These are phyloP conservation scores for Rhagonycha fulva DNA, from an alignment of 2,888 invertebrate species.

Conservation along the genomic window DNA sequence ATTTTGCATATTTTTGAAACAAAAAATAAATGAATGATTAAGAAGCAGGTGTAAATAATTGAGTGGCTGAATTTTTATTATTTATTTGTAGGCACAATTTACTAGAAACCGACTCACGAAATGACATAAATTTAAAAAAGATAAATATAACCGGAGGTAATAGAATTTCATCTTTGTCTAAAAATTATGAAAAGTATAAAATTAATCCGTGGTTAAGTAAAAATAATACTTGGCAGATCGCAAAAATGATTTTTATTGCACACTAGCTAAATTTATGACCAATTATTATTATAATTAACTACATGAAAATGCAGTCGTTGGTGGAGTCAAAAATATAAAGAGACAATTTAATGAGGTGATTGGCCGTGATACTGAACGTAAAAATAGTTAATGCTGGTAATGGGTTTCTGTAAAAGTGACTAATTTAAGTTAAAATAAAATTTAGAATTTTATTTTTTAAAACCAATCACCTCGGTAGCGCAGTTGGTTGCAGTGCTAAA, in stretches of 20 bases:
- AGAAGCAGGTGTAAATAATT: not conserved
- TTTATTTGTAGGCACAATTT: conserved; percentile 1
- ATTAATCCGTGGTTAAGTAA: not conserved
- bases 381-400: not conserved
- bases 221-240: not conserved
- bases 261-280: not conserved
- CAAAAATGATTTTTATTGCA: not conserved
- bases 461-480: not conserved
- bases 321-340: not conserved
- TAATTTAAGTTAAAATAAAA: not conserved
- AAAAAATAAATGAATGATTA: not conserved
- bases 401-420: not conserved
- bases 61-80: not conserved
- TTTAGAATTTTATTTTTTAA: not conserved
- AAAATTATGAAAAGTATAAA: not conserved
- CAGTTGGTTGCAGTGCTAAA: too few species aligned
- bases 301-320: not conserved
- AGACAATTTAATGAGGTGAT: not conserved
- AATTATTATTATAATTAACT: not conserved
- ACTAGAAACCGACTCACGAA: not conserved
- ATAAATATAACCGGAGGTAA: not conserved
- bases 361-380: not conserved
- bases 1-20: not conserved
- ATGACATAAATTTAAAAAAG: not conserved
- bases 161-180: not conserved